phyloP scores from a whole-genome alignment of 2,113 vertebrate species.

The Chinchilla lanigera region DNA sequence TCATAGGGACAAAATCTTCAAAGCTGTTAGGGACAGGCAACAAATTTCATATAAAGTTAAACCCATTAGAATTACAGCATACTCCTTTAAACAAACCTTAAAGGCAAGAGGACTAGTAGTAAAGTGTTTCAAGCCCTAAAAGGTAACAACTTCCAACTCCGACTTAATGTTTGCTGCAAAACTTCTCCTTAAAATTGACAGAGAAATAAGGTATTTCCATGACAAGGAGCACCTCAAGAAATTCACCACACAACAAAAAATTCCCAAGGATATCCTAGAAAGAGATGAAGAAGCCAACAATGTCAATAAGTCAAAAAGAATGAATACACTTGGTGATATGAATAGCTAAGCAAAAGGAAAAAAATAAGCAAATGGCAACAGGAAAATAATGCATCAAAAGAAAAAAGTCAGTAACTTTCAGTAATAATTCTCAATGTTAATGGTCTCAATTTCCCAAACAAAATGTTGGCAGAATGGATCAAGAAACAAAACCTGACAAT shows the following conservation, averaged over 20 bases:
- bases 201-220: not conserved
- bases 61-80: not conserved
- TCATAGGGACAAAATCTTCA: not conserved
- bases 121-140: not conserved
- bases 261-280: not conserved
- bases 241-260: not conserved
- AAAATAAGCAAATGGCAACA: not conserved
- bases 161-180: not conserved
- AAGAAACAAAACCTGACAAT: not conserved
- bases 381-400: not conserved
- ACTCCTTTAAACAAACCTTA: not conserved
- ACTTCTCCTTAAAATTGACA: not conserved
- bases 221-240: not conserved
- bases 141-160: not conserved
- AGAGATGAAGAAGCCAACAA: not conserved
- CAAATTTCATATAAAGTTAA: not conserved
- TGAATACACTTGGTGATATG: not conserved
- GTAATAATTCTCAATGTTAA: not conserved
- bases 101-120: not conserved
- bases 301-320: not conserved
- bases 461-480: not conserved
- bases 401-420: not conserved
- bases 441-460: not conserved
- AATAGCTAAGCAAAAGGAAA: not conserved
- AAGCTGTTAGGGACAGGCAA: not conserved